Conservation (phyloP, 1,140 invertebrate genomes). For the Nasonia longicornis region DNA sequence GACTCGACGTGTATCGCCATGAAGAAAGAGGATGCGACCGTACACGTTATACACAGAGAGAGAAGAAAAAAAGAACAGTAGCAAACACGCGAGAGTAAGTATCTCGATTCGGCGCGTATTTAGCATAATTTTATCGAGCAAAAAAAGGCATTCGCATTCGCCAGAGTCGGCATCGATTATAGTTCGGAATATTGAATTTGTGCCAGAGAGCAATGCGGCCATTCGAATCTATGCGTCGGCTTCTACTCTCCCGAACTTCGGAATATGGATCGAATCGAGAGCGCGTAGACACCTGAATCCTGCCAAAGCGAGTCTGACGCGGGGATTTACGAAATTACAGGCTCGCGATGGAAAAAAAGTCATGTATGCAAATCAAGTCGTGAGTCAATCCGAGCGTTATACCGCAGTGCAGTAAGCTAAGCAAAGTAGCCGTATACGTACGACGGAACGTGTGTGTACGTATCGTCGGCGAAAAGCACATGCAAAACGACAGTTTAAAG, state of each 20-base stretch:
- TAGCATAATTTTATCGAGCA: constrained; percentile 41
- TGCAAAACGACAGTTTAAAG: constrained; percentile 3
- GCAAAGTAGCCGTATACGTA: background rate
- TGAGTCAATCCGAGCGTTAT: background rate
- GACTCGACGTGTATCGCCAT: background rate
- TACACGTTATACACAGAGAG: background rate
- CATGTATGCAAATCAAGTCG: background rate
- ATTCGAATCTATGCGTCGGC: background rate
- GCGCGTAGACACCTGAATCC: background rate
- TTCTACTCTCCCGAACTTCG: background rate
- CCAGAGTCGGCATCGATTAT: constrained; percentile 24
- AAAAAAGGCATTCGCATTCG: constrained; percentile 18
- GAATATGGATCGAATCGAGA: constrained; percentile 19
- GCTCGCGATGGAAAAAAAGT: background rate
- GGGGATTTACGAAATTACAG: constrained; percentile 1
- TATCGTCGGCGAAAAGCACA: background rate
- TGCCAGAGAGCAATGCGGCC: constrained; percentile 1
- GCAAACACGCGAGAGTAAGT: background rate
- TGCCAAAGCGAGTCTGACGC: background rate
- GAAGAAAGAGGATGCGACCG: background rate
- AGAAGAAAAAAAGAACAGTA: background rate
- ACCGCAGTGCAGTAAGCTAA: background rate
- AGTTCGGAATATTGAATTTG: constrained; percentile 41
- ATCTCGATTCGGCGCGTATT: constrained; percentile 32
- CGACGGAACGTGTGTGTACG: background rate